Percentiles rank a stretch among this genome's conserved stretches.
phyloP scores from a whole-genome alignment of 2,113 vertebrate species.

The Nycticorax nycticorax region DNA sequence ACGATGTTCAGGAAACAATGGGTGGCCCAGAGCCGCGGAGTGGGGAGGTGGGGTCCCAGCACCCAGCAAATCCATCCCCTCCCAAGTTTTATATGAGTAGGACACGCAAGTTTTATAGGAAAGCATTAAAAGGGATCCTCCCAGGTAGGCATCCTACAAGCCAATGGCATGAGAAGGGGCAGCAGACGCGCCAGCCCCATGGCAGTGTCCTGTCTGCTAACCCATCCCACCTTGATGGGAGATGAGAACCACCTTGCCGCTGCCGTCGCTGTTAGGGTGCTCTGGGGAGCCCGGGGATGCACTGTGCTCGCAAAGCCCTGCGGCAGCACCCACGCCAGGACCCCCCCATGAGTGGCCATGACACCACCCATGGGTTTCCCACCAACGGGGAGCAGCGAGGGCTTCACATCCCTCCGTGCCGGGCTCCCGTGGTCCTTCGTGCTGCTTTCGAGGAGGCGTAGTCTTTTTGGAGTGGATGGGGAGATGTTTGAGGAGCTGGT shows the following conservation, averaged over 20 bases:
- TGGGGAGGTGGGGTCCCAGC: neutral
- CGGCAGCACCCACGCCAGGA: neutral
- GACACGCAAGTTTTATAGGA: neutral
- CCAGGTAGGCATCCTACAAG: fast-evolving
- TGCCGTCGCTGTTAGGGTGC: fast-evolving
- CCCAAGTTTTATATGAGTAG: neutral
- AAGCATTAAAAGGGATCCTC: neutral
- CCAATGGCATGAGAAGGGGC: fast-evolving
- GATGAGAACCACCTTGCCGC: neutral
- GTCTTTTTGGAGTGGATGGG: neutral
- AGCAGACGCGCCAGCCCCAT: neutral
- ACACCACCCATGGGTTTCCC: neutral
- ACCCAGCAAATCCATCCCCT: neutral
- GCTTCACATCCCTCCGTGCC: neutral
- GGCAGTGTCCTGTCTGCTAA: neutral
- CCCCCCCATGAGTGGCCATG: fast-evolving
- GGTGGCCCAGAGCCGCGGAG: neutral
- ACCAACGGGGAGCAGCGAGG: fast-evolving
- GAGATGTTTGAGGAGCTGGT: neutral
- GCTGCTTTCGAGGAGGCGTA: fast-evolving
- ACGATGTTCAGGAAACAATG: fast-evolving
- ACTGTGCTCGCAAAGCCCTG: neutral
- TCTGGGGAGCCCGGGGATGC: neutral
- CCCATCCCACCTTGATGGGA: neutral
- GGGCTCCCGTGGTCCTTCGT: fast-evolving